phyloP scores from a whole-genome alignment of 1,140 invertebrate genomes.

The Drosophila guanche region DNA sequence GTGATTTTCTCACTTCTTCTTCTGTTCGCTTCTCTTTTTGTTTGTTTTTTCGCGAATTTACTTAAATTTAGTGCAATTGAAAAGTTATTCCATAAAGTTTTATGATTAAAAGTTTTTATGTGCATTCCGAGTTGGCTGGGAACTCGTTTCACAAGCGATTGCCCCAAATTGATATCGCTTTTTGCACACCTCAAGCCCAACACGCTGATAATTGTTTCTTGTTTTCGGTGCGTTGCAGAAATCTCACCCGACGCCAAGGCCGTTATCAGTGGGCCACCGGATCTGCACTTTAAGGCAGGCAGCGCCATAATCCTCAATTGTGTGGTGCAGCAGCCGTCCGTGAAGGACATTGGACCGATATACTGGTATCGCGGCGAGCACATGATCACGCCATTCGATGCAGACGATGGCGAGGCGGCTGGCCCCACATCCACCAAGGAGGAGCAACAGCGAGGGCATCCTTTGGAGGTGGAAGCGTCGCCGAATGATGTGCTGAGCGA shows the following conservation, averaged over 20 bases:
- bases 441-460: not conserved
- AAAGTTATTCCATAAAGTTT: conserved; percentile 65
- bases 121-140: conserved; percentile 39
- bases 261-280: conserved; percentile 89
- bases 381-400: conserved; percentile 75
- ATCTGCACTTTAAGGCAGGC: conserved; percentile 93
- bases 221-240: conserved; percentile 41
- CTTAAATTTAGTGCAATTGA: conserved; percentile 56
- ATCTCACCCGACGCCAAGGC: conserved; percentile 90
- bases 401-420: conserved; percentile 71
- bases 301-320: conserved; percentile 92
- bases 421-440: not conserved
- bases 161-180: conserved; percentile 43
- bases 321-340: conserved; percentile 90
- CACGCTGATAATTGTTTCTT: conserved; percentile 12
- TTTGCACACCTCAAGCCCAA: conserved; percentile 4
- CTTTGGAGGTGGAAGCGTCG: conserved; percentile 23
- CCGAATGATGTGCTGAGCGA: conserved; percentile 57
- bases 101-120: conserved; percentile 57
- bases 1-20: conserved; percentile 25
- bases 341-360: conserved; percentile 91
- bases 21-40: no score
- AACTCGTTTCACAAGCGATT: conserved; percentile 55
- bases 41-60: conserved; percentile 18
- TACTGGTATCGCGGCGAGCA: conserved; percentile 90